A percentile compares a stretch with the other conserved stretches of the same genome.
Conservation (phyloP, 2,113 vertebrate species). For the Neolamprologus hecqui region DNA sequence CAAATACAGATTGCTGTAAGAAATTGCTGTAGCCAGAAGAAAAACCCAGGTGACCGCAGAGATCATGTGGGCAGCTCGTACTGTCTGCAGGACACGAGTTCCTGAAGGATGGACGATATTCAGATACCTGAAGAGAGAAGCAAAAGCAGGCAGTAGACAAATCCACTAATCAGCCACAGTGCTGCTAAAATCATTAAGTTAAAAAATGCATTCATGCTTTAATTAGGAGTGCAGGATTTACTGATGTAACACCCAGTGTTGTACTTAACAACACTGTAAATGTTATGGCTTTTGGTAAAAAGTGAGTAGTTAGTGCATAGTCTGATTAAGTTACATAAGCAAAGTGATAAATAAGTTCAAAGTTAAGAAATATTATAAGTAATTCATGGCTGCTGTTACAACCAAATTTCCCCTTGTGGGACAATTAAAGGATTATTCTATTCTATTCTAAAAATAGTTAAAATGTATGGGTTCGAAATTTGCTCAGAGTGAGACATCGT, state of each 20-base stretch:
- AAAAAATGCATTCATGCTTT: background rate
- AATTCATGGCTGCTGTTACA: too few species aligned
- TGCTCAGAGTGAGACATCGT: too few species aligned
- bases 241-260: background rate
- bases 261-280: background rate
- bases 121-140: background rate
- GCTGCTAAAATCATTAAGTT: accelerated
- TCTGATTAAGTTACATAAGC: too few species aligned
- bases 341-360: too few species aligned
- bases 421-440: too few species aligned
- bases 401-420: too few species aligned
- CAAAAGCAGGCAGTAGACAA: accelerated
- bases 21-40: background rate
- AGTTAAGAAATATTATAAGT: too few species aligned
- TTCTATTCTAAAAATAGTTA: too few species aligned
- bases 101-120: background rate
- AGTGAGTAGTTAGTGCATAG: too few species aligned
- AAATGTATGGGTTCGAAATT: too few species aligned
- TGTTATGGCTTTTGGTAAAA: too few species aligned
- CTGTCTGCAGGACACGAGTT: background rate
- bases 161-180: accelerated
- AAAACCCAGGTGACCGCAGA: background rate
- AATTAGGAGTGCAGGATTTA: background rate
- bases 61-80: background rate
- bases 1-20: background rate